Conservation (phyloP, 2,888 invertebrate genomes). For the Tubiluchus corallicola region DNA sequence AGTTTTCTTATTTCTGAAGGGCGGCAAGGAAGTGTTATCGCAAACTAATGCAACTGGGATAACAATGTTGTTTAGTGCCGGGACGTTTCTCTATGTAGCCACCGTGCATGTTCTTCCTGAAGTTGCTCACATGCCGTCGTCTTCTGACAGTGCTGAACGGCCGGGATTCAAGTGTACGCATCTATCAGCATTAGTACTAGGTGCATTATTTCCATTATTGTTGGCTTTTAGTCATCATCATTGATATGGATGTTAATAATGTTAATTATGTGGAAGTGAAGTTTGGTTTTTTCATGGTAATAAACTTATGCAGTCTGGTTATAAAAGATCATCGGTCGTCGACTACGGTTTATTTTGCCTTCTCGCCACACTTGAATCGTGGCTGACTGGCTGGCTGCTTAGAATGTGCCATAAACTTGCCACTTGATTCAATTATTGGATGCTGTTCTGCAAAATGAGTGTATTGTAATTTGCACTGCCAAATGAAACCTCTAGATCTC, state of each 20-base stretch:
- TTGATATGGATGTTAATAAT: slow-evolving; percentile 30
- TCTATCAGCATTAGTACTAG: slow-evolving; percentile 59
- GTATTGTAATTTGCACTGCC: too few species aligned
- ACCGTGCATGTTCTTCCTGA: slow-evolving; percentile 97
- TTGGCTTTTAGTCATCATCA: slow-evolving; percentile 84
- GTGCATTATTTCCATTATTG: slow-evolving; percentile 67
- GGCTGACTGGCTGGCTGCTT: too few species aligned
- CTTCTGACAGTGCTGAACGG: slow-evolving; percentile 10
- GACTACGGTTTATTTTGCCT: too few species aligned
- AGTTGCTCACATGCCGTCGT: slow-evolving; percentile 31
- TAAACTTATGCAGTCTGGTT: too few species aligned
- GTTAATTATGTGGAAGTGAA: too few species aligned
- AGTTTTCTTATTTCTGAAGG: slow-evolving; percentile 37
- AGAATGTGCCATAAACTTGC: too few species aligned
- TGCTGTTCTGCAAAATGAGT: too few species aligned
- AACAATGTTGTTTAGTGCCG: slow-evolving; percentile 95
- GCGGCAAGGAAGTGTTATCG: slow-evolving; percentile 71
- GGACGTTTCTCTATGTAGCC: slow-evolving; percentile 94
- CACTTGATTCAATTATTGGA: too few species aligned
- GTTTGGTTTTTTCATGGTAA: too few species aligned
- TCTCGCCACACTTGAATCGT: too few species aligned
- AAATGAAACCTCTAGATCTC: too few species aligned
- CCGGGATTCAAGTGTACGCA: slow-evolving; percentile 52
- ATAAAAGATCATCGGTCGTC: too few species aligned
- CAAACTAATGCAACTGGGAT: slow-evolving; percentile 83